Conservation (phyloP, 2,888 invertebrate genomes). For the Pollenia labialis region DNA sequence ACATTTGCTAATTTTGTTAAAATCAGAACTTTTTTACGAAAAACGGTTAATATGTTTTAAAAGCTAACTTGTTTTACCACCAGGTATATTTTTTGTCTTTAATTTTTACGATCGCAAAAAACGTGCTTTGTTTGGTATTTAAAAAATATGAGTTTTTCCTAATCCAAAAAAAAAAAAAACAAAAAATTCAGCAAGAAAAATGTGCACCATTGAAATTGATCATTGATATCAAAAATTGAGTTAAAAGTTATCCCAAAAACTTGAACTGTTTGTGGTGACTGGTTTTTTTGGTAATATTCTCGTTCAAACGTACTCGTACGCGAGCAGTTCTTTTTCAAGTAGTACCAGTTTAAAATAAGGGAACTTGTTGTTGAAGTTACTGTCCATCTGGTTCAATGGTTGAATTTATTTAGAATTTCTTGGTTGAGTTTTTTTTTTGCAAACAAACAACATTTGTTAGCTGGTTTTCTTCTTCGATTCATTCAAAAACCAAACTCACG, state of each 20-base stretch:
- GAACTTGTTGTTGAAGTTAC: slow-evolving; percentile 40
- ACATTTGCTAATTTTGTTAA: background rate
- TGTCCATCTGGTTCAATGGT: slow-evolving; percentile 62
- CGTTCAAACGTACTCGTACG: background rate
- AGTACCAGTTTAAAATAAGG: slow-evolving; percentile 25
- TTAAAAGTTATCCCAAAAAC: slow-evolving; percentile 37
- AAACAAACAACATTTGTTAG: slow-evolving; percentile 38
- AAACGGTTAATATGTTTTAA: slow-evolving; percentile 37
- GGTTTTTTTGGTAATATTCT: slow-evolving; percentile 9
- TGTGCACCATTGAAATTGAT: slow-evolving; percentile 71
- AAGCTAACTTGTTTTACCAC: slow-evolving; percentile 47
- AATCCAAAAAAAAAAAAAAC: slow-evolving; percentile 22
- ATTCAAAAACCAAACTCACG: slow-evolving; percentile 12
- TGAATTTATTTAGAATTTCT: slow-evolving; percentile 35
- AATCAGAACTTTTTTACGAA: slow-evolving; percentile 13
- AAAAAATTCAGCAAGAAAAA: slow-evolving; percentile 21
- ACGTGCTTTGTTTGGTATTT: slow-evolving; percentile 57
- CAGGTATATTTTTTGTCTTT: slow-evolving; percentile 2
- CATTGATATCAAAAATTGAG: slow-evolving; percentile 61
- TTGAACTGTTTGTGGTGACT: slow-evolving; percentile 49
- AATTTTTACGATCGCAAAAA: slow-evolving; percentile 4
- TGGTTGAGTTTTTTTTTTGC: slow-evolving; percentile 30
- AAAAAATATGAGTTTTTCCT: slow-evolving; percentile 40
- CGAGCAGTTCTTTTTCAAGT: background rate
- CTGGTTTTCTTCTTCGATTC: slow-evolving; percentile 25